Evolutionary conservation across 2,888 invertebrate genomes (phyloP).

Genomic region (Harmothoe impar): DNA sequence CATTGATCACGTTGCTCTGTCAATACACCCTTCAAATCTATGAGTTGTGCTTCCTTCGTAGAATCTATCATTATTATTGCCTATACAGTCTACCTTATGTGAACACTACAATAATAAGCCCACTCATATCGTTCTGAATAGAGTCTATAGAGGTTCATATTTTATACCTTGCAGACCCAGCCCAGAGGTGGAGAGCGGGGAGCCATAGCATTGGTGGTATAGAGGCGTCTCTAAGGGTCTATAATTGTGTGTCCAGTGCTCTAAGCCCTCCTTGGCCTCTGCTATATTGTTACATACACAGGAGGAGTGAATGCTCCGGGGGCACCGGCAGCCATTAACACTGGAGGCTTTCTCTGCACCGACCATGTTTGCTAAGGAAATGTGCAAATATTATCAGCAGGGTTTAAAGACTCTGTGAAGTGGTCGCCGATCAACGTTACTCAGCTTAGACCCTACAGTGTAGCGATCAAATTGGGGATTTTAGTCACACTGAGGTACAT

Average conservation of each 20-base stretch:
- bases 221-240: conserved; percentile 14
- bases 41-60: too few relatives aligned
- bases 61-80: too few relatives aligned
- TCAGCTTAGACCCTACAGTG: background rate
- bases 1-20: too few relatives aligned
- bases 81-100: too few relatives aligned
- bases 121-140: background rate
- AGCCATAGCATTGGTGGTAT: background rate
- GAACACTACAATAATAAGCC: too few relatives aligned
- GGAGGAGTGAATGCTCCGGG: background rate
- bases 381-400: background rate
- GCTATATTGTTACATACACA: background rate
- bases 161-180: background rate
- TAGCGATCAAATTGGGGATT: background rate
- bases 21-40: too few relatives aligned
- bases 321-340: background rate
- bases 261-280: background rate
- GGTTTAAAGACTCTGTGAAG: background rate
- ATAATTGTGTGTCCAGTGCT: background rate
- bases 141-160: conserved; percentile 16
- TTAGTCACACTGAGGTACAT: too few relatives aligned
- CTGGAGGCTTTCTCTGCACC: background rate
- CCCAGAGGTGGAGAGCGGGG: background rate
- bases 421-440: background rate
- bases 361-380: background rate